Conservation (phyloP, 2,113 vertebrate genomes). For the Callospermophilus lateralis region DNA sequence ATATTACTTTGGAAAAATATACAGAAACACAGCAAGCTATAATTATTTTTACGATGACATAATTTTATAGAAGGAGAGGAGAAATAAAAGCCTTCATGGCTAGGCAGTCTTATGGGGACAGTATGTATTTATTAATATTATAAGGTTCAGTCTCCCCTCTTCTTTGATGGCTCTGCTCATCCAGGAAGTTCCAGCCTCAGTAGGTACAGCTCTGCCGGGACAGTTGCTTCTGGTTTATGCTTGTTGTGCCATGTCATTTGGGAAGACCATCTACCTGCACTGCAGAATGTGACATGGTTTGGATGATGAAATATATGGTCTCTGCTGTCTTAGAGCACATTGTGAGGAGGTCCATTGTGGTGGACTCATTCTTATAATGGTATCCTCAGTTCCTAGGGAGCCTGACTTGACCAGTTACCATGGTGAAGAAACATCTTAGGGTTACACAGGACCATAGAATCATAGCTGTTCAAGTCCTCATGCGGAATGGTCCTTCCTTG, state of each 20-base stretch:
- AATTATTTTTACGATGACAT: conserved; percentile 54
- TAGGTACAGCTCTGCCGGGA: neutral
- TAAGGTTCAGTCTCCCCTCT: neutral
- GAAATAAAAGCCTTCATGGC: neutral
- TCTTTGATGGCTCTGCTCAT: neutral
- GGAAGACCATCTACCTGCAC: neutral
- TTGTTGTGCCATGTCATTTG: neutral
- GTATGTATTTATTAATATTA: neutral
- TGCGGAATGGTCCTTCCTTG: neutral
- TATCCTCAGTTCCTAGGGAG: neutral
- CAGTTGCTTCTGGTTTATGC: neutral
- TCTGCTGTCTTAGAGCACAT: neutral
- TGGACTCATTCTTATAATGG: neutral
- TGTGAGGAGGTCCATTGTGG: neutral
- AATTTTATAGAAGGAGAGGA: conserved; percentile 20
- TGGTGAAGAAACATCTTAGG: neutral
- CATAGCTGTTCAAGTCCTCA: neutral
- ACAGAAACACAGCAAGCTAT: neutral
- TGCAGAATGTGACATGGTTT: conserved; percentile 26
- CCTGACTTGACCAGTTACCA: neutral
- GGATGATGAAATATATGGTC: neutral
- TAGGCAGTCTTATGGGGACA: neutral
- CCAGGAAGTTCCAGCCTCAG: neutral
- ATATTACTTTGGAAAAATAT: conserved; percentile 45
- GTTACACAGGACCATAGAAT: no score